Evolutionary conservation across 1,140 invertebrate genomes (phyloP).

Genomic region (Helicoverpa armigera): DNA sequence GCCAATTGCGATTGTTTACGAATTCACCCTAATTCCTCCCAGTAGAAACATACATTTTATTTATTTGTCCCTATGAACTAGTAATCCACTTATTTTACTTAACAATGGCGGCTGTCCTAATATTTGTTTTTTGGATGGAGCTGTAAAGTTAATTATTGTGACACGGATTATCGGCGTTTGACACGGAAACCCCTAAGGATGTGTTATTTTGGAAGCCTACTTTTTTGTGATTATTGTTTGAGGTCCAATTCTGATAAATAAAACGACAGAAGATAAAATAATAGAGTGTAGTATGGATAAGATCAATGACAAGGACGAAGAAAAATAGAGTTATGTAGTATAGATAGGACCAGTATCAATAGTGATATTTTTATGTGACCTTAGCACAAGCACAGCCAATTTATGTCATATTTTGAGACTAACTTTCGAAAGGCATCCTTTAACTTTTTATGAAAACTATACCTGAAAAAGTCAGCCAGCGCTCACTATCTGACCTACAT

Average conservation of each 20-base stretch:
- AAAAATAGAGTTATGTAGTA: too few species aligned
- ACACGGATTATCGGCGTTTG: slow-evolving; percentile 20
- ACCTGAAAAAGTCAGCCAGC: slow-evolving; percentile 49
- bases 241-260: too few species aligned
- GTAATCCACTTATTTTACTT: neutral
- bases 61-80: slow-evolving; percentile 16
- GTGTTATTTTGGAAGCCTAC: neutral
- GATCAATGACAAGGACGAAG: too few species aligned
- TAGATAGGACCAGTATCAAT: too few species aligned
- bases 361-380: too few species aligned
- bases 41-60: neutral
- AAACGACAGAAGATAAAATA: too few species aligned
- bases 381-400: too few species aligned
- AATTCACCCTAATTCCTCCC: slow-evolving; percentile 17
- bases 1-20: neutral
- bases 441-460: neutral
- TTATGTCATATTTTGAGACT: too few species aligned
- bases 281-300: too few species aligned
- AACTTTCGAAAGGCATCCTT: too few species aligned
- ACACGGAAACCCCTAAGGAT: slow-evolving; percentile 8
- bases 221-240: neutral
- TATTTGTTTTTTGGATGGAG: slow-evolving; percentile 3
- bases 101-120: neutral
- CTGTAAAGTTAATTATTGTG: slow-evolving; percentile 1
- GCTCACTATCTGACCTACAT: slow-evolving; percentile 76